Evolutionary conservation across 2,113 vertebrate species (phyloP), one percentile per base, ranked within the genome.

Genomic region (Reinhardtius hippoglossoides): DNA sequence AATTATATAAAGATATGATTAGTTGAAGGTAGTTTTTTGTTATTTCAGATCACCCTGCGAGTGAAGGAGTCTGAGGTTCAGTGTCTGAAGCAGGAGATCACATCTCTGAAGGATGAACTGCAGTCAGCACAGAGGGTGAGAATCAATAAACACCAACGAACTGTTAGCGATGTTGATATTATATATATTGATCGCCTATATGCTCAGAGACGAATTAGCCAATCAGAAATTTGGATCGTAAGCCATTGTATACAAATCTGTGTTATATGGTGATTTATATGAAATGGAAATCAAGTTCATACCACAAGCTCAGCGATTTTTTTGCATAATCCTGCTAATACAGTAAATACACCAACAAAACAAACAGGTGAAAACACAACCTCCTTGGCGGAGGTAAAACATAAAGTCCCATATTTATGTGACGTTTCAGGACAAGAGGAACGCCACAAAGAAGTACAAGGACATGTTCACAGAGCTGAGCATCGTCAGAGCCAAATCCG

Each of bases 21-120:
- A 9, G 35, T 9, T 37, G 8, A 37, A 37, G 9, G 9, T 12
- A 12, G 52, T 21, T 62, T 35, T 61, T 44, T 54, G 50, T 55
- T 0, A 2, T 70, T 70, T 78, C 88, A 94, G 94, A 91, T 95
- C 5, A 89, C 88, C 1, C 62, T 95, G 86, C 84, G 90, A 52
- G 91, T 95, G 62, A 94, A 94, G 76, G 91, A 94, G 77, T 91
- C 89, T 0, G 92, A 94, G 82, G 88, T 93, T 2, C 88, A 91
- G 63, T 80, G 88, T 74, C 83, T 94, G 81, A 91, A 92, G 71
- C 94, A 92, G 80, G 91, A 95, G 81, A 84, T 93, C 50, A 84
- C 78, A 6, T 90, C 87, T 15, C 85, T 95, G 69, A 93, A 88
- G 65, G 92, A 93, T 1, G 88, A 94, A 37, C 88, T 95, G 48